Evolutionary conservation across 2,797 vertebrate genomes (phyloP).

Genomic region (Takifugu rubripes): DNA sequence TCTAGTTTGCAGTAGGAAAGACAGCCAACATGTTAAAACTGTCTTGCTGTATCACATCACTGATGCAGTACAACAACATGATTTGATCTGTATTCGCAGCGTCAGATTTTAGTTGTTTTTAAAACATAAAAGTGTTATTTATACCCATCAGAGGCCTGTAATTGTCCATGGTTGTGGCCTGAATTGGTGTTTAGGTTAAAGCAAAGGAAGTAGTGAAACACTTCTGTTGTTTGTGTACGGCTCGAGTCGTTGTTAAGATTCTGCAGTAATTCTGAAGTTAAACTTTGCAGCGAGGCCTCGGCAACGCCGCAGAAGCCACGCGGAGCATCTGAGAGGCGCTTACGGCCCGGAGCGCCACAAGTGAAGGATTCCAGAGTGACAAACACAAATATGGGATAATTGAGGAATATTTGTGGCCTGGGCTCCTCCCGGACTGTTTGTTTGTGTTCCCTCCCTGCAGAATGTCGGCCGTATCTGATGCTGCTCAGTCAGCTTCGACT

Average conservation of each 20-base stretch:
- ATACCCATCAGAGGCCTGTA: too few species aligned
- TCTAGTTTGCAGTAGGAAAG: too few species aligned
- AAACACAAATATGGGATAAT: constrained; percentile 62
- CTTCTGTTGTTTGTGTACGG: too few species aligned
- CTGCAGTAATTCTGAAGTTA: neutral
- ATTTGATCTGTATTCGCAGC: too few species aligned
- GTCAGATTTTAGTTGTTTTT: too few species aligned
- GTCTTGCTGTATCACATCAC: too few species aligned
- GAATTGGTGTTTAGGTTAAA: neutral
- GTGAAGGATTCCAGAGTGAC: constrained; percentile 36
- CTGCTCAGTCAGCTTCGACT: constrained; percentile 54
- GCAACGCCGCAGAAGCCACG: neutral
- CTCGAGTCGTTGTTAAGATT: neutral
- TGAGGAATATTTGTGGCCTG: constrained; percentile 66
- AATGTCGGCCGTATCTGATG: constrained; percentile 67
- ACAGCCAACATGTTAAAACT: too few species aligned
- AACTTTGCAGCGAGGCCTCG: neutral
- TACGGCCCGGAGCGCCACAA: constrained; percentile 35
- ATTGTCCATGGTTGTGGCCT: too few species aligned
- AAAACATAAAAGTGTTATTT: too few species aligned
- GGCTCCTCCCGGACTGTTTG: constrained; percentile 66
- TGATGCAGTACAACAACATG: too few species aligned
- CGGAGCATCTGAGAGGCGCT: too few species aligned
- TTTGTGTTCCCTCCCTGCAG: constrained; percentile 63
- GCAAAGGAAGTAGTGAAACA: too few species aligned